These are phyloP conservation scores for Trilocha varians DNA, from an alignment of 2,888 invertebrate genomes.

Conservation along the genomic window DNA sequence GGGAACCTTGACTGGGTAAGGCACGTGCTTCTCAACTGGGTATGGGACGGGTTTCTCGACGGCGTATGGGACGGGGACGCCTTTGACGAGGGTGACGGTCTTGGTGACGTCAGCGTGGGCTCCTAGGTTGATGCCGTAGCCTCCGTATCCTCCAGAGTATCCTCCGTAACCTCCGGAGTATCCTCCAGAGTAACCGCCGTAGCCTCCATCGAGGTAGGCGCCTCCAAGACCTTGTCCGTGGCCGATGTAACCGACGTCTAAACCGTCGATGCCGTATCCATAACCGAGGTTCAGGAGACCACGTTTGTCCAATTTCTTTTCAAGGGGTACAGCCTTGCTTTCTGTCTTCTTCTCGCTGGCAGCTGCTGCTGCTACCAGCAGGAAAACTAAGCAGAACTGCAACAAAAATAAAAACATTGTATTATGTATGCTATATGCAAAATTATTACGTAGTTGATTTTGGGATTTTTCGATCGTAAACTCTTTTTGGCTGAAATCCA, in stretches of 20 bases:
- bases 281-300: slow-evolving; percentile 85
- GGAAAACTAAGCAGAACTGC: slow-evolving; percentile 82
- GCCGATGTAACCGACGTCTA: slow-evolving; percentile 82
- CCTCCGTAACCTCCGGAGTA: no score
- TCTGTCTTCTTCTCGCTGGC: slow-evolving; percentile 77
- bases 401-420: slow-evolving; percentile 17
- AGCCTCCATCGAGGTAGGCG: slow-evolving; percentile 58
- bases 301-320: slow-evolving; percentile 87
- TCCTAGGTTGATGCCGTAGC: slow-evolving; percentile 45
- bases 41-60: slow-evolving; percentile 77
- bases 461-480: no score
- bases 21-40: slow-evolving; percentile 78
- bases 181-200: slow-evolving; percentile 27
- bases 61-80: slow-evolving; percentile 76
- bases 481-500: neutral
- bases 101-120: slow-evolving; percentile 72
- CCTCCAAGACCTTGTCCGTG: slow-evolving; percentile 72
- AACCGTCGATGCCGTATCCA: slow-evolving; percentile 83
- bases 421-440: neutral
- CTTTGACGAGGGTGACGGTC: slow-evolving; percentile 78
- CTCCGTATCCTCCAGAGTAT: slow-evolving; percentile 30
- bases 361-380: slow-evolving; percentile 83
- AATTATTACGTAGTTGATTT: no score
- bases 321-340: slow-evolving; percentile 73
- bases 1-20: slow-evolving; percentile 78